Percentiles rank a stretch among this genome's conserved stretches.
These are phyloP conservation scores for Oceanodroma leucorhoa DNA, from an alignment of 2,797 vertebrate species.

Conservation along the genomic window DNA sequence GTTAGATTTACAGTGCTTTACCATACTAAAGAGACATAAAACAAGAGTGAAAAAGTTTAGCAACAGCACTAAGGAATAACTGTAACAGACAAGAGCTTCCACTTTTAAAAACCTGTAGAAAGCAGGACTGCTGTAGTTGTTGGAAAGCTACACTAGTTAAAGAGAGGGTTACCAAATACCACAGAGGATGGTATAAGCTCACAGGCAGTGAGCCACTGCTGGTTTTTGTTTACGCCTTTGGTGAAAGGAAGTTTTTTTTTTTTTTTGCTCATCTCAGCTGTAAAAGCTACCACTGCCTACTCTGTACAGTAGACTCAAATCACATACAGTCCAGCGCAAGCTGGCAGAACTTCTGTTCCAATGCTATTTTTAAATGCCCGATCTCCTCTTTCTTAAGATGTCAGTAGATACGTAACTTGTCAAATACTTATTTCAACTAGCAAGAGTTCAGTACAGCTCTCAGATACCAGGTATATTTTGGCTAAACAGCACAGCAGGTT, in stretches of 20 bases:
- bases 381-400: neutral
- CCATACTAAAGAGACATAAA: neutral
- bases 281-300: neutral
- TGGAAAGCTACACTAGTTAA: too few species aligned
- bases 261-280: too few species aligned
- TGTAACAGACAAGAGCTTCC: neutral
- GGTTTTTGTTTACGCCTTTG: accelerated
- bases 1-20: neutral
- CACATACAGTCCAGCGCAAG: neutral
- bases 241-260: neutral
- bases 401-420: neutral
- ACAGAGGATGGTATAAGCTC: accelerated
- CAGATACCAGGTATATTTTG: neutral
- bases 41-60: neutral
- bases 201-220: neutral
- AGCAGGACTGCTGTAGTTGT: neutral
- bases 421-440: neutral
- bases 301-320: neutral
- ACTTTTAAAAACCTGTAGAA: neutral
- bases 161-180: neutral
- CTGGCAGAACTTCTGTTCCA: neutral
- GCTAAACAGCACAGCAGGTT: neutral
- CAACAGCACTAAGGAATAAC: neutral
- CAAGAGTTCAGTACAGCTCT: neutral
- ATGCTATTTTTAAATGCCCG: neutral